Evolutionary conservation across 2,113 vertebrate species (phyloP).

Genomic region (Mohoua ochrocephala): DNA sequence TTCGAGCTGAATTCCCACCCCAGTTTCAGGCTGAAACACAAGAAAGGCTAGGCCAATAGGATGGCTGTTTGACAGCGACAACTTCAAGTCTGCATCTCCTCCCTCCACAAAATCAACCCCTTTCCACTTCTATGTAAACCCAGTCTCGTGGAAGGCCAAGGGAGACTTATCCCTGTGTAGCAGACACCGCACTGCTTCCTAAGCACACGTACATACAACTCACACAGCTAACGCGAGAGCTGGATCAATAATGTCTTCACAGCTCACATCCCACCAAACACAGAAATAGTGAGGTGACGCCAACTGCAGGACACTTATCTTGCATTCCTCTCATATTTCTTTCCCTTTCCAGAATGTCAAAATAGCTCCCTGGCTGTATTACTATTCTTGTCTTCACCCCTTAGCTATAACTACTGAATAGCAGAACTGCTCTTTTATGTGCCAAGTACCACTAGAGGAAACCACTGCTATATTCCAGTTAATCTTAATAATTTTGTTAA

Average conservation of each 20-base stretch:
- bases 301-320: constrained; percentile 68
- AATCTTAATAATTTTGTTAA: neutral
- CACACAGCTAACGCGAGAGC: neutral
- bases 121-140: neutral
- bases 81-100: neutral
- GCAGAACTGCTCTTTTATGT: neutral
- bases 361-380: constrained; percentile 37
- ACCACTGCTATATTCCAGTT: neutral
- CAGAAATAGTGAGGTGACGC: constrained; percentile 42
- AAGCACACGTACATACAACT: rapidly evolving
- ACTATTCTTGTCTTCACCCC: neutral
- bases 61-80: neutral
- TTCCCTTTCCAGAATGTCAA: constrained; percentile 54
- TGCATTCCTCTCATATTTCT: constrained; percentile 66
- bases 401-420: neutral
- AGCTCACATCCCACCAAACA: constrained; percentile 62
- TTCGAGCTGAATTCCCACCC: neutral
- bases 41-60: neutral
- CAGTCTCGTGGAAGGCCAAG: neutral
- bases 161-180: rapidly evolving
- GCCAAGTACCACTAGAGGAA: neutral
- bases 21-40: neutral
- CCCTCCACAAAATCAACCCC: neutral
- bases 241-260: neutral
- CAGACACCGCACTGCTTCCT: neutral